Conservation (phyloP, 2,888 invertebrate genomes). For the Diadegma fenestrale region DNA sequence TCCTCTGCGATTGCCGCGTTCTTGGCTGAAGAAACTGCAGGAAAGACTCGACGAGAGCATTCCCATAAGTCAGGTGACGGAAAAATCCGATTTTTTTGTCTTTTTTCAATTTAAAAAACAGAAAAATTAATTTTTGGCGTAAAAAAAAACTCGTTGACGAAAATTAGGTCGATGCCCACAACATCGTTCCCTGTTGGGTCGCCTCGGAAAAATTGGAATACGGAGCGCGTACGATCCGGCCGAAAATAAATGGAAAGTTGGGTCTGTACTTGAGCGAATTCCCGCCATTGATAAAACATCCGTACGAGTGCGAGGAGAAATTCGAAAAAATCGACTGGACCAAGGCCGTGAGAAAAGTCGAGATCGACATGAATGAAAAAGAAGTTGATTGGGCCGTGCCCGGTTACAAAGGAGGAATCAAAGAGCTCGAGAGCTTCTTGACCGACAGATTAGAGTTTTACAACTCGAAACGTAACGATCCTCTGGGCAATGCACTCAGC, state of each 20-base stretch:
- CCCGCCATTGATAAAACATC: conserved; percentile 92
- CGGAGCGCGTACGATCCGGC: conserved; percentile 94
- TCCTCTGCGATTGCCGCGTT: conserved; percentile 89
- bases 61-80: conserved; percentile 90
- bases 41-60: conserved; percentile 89
- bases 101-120: no score
- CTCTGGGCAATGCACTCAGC: conserved; percentile 90
- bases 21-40: conserved; percentile 90
- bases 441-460: conserved; percentile 89
- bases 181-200: conserved; percentile 95
- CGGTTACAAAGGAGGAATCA: conserved; percentile 90
- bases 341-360: conserved; percentile 87
- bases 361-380: conserved; percentile 90
- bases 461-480: conserved; percentile 92
- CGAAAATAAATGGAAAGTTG: conserved; percentile 92
- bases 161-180: conserved; percentile 94
- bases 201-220: conserved; percentile 95
- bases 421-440: conserved; percentile 90
- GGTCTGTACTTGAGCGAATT: conserved; percentile 92
- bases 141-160: no score
- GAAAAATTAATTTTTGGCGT: no score
- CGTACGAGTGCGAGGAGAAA: conserved; percentile 78
- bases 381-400: conserved; percentile 93
- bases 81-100: neutral
- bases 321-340: conserved; percentile 89